Percentiles rank a stretch among this genome's conserved stretches.
These are phyloP conservation scores for Hipparchia sbordonii DNA, from an alignment of 2,888 invertebrate genomes.

Conservation along the genomic window DNA sequence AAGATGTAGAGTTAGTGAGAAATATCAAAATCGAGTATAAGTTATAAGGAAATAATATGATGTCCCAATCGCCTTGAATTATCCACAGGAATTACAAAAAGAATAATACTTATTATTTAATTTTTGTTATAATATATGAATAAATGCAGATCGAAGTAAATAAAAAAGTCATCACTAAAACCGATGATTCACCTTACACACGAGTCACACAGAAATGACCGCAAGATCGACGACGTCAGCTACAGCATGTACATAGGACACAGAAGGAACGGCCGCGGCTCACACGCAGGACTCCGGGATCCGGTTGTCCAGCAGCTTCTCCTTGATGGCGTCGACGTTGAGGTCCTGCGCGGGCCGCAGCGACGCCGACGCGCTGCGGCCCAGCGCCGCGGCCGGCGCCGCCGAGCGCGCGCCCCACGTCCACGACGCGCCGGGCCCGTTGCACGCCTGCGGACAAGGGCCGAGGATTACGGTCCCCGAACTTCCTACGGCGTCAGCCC, in stretches of 20 bases:
- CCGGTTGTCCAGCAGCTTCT: conserved; percentile 92
- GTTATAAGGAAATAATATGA: no score
- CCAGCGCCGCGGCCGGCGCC: conserved; percentile 55
- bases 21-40: no score
- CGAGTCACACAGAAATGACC: conserved; percentile 20
- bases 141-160: background rate
- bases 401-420: conserved; percentile 81
- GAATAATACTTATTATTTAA: no score
- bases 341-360: conserved; percentile 76
- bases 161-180: conserved; percentile 23
- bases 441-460: conserved; percentile 66
- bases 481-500: no score
- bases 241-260: conserved; percentile 61
- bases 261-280: conserved; percentile 32
- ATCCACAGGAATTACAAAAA: no score
- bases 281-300: conserved; percentile 95
- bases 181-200: conserved; percentile 21
- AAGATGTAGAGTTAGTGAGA: no score
- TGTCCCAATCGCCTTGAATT: no score
- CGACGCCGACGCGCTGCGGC: conserved; percentile 78
- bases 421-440: conserved; percentile 80
- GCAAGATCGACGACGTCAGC: conserved; percentile 44
- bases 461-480: no score
- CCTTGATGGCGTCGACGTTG: conserved; percentile 93
- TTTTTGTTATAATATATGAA: no score